Conservation (phyloP, 1,140 invertebrate genomes). For the Hesperophylax magnus region DNA sequence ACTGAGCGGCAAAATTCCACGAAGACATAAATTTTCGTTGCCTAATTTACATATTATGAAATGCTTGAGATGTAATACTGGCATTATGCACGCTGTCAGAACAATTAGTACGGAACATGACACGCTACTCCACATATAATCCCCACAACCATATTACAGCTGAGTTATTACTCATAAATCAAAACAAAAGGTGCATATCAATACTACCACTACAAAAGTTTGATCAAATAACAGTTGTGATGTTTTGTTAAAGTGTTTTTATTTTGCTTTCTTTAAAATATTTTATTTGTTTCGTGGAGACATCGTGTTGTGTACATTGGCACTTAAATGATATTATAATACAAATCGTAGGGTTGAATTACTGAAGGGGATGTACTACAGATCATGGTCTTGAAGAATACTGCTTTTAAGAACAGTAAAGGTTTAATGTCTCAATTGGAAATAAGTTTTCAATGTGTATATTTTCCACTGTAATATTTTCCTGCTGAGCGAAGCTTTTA, state of each 20-base stretch:
- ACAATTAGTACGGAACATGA: conserved; percentile 52
- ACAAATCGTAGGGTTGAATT: too few species aligned
- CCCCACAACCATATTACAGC: neutral
- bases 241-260: neutral
- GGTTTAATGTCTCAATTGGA: too few species aligned
- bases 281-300: neutral
- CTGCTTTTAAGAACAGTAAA: too few species aligned
- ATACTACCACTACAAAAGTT: neutral
- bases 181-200: neutral
- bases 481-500: too few species aligned
- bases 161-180: neutral
- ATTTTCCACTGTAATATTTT: too few species aligned
- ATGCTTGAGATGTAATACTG: conserved; percentile 7
- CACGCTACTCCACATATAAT: conserved; percentile 47
- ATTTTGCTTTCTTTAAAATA: neutral
- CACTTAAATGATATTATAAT: too few species aligned
- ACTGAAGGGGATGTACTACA: too few species aligned
- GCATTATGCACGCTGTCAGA: conserved; percentile 43
- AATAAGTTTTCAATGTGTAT: too few species aligned
- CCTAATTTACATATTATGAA: conserved; percentile 29
- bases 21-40: neutral
- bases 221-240: neutral
- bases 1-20: neutral
- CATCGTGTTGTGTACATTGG: too few species aligned
- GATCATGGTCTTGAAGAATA: too few species aligned